Conservation (phyloP, 2,113 vertebrate species). For the human region GRCh38 chr9:17006501-17007000, state of each 20-base stretch:
- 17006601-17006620: conserved; percentile 12
- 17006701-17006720: neutral
- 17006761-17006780: neutral
- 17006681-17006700: conserved; percentile 19
- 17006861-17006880: neutral
- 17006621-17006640: neutral
- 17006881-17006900: neutral
- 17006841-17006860: neutral
- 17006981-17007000: neutral
- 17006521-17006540: conserved; percentile 19
- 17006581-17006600: conserved; percentile 28
- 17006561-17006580: conserved; percentile 52
- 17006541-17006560: conserved; percentile 7
- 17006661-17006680: conserved; percentile 44
- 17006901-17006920: conserved; percentile 8
- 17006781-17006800: neutral
- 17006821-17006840: neutral
- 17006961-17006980: neutral
- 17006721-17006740: neutral
- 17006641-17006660: conserved; percentile 27
- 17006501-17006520: conserved; percentile 19
- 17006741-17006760: neutral
- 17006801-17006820: accelerated
- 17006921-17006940: conserved; percentile 3
- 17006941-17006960: neutral